Percentiles rank a stretch among this genome's conserved stretches.
Conservation (phyloP, 2,113 vertebrate species). For the Donacobius atricapilla region DNA sequence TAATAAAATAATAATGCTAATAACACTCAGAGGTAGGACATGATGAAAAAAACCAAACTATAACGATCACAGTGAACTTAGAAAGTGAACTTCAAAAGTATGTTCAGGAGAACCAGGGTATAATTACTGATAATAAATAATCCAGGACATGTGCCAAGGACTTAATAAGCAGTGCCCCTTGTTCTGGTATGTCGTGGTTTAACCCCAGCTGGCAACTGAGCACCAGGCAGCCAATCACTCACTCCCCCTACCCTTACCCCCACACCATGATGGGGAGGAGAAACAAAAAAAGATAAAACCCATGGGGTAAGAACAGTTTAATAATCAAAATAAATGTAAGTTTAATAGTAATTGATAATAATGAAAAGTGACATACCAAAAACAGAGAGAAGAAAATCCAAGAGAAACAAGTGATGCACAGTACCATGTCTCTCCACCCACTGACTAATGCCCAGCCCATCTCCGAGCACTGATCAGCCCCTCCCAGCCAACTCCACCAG, state of each 20-base stretch:
- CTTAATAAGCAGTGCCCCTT: background rate
- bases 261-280: background rate
- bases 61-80: background rate
- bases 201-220: background rate
- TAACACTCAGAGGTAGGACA: background rate
- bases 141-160: background rate
- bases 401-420: background rate
- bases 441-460: background rate
- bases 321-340: background rate
- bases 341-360: background rate
- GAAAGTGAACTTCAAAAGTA: background rate
- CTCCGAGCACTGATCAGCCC: accelerated
- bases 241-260: too few species aligned
- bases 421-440: background rate
- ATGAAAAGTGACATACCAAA: background rate
- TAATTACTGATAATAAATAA: background rate
- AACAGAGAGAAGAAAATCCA: background rate
- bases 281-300: background rate
- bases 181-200: background rate
- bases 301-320: background rate
- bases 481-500: background rate
- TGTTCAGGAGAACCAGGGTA: background rate
- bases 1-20: background rate
- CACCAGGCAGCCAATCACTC: background rate
- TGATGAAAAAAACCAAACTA: background rate